Percentiles rank a stretch among this genome's conserved stretches.
Evolutionary conservation across 2,113 vertebrate species (phyloP).

Genomic region (Damaliscus lunatus): DNA sequence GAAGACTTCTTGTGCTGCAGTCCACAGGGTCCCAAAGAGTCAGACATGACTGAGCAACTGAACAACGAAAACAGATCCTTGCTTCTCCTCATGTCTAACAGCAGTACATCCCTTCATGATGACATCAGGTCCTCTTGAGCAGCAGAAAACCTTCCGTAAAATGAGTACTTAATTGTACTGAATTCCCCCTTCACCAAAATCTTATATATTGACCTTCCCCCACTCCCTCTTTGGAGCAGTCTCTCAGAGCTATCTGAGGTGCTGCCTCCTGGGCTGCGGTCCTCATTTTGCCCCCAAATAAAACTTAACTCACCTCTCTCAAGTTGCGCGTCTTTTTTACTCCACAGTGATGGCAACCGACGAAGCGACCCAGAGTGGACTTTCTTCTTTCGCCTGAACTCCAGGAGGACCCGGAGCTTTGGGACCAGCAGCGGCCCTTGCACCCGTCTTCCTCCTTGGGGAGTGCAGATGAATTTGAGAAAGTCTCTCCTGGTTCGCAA

Average conservation of each 20-base stretch:
- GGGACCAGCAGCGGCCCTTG: background rate
- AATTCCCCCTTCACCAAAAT: background rate
- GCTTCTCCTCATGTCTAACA: background rate
- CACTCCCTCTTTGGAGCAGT: background rate
- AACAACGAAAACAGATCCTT: background rate
- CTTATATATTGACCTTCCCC: background rate
- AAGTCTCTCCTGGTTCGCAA: background rate
- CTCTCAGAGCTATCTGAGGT: background rate
- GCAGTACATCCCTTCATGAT: background rate
- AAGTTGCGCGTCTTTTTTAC: background rate
- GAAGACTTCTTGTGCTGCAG: background rate
- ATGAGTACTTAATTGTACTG: background rate
- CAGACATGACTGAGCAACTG: background rate
- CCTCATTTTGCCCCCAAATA: background rate
- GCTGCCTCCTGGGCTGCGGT: background rate
- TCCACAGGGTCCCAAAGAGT: background rate
- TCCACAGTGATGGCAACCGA: background rate
- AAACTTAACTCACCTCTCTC: background rate
- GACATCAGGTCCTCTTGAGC: background rate
- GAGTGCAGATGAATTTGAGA: background rate
- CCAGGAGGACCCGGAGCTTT: background rate
- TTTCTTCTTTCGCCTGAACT: background rate
- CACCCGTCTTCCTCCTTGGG: background rate
- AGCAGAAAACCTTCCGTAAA: background rate
- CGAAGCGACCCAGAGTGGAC: background rate